These are phyloP conservation scores for Caradrina kadenii DNA, from an alignment of 2,888 invertebrate species.

Conservation along the genomic window DNA sequence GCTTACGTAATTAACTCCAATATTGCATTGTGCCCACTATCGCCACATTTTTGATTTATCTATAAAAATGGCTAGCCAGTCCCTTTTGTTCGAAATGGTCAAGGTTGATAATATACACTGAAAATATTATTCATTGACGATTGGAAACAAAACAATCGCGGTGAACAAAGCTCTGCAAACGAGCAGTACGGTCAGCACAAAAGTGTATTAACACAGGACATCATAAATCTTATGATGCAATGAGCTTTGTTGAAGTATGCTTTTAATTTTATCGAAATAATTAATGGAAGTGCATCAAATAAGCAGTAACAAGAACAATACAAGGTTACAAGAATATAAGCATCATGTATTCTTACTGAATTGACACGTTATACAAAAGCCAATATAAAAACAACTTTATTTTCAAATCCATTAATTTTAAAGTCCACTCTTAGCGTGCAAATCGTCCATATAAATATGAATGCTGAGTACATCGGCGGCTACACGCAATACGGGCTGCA, in stretches of 20 bases:
- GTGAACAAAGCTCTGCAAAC: constrained; percentile 66
- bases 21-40: constrained; percentile 73
- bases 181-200: constrained; percentile 51
- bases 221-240: constrained; percentile 62
- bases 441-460: constrained; percentile 68
- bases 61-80: constrained; percentile 70
- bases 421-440: constrained; percentile 57
- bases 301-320: constrained; percentile 43
- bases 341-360: constrained; percentile 22
- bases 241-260: constrained; percentile 28
- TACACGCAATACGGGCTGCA: constrained; percentile 66
- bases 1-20: constrained; percentile 73
- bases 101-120: constrained; percentile 68
- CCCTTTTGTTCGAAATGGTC: constrained; percentile 78
- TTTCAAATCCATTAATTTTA: constrained; percentile 58
- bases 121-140: constrained; percentile 67
- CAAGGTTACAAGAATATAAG: constrained; percentile 23
- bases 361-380: constrained; percentile 23
- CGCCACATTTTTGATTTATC: constrained; percentile 75
- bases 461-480: constrained; percentile 69
- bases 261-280: constrained; percentile 51
- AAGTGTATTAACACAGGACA: constrained; percentile 39
- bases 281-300: constrained; percentile 42
- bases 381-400: constrained; percentile 52
- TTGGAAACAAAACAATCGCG: constrained; percentile 68